Evolutionary conservation across 2,888 invertebrate genomes (phyloP), one percentile per base, ranked within the genome.

Genomic region (Pantelozetes paolii): DNA sequence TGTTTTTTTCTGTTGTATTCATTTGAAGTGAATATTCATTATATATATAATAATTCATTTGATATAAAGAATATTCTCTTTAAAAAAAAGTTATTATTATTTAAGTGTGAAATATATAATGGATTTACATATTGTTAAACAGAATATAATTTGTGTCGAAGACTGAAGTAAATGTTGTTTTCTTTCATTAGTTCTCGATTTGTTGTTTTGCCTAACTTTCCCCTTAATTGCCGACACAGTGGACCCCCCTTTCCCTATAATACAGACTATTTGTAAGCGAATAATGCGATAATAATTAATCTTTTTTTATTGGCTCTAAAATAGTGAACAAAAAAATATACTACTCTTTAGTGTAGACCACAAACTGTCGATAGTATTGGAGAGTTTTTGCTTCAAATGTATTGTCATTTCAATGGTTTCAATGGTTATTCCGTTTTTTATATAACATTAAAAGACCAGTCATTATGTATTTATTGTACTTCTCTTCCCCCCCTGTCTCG

Each of bases 251-350:
- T 26, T 54, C 54, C 26, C 18, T 54, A 54, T 54, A 26, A 54
- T 54, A 26, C 54, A 3, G 23, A n/a, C 13, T 23, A 23, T 23
- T n/a, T 54, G 26, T n/a, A 23, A 54, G 54, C 32, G 62, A 36
- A 62, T 18, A 62, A 36, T 62, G 62, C 62, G 62, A 62, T 62
- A 62, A 36, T 62, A 62, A 62, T 62, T 62, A 62, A 62, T 62
- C 62, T 54, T 62, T 62, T 59, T 62, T 62, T 62, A 62, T 62
- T 62, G 62, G 62, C 6, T 62, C 54, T 54, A 13, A 11, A 54
- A 54, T 26, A 54, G 13, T 15, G 54, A 11, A 48, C 20, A n/a
- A 20, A 11, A n/a, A 45, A 48, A 28, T n/a, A n/a, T n/a, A 50
- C 30, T 32, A 62, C 36, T 30, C 62, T 62, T 62, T 62, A 62